Evolutionary conservation across 2,797 vertebrate species (phyloP), one percentile per base, ranked within the genome.

Genomic region (Pangasius larnaudii): DNA sequence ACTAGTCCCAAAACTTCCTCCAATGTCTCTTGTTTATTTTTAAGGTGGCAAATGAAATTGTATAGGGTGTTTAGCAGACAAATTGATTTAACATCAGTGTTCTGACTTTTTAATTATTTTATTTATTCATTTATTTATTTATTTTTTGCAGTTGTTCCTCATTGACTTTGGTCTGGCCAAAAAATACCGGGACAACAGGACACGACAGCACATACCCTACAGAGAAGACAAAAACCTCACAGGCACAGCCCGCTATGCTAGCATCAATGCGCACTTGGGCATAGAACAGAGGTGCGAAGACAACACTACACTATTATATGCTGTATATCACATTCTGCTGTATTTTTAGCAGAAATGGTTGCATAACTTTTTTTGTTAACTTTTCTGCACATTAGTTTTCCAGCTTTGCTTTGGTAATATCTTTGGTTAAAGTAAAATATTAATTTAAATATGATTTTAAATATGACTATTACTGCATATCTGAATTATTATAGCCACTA

Each of bases 161-260:
- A 99, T 99, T 95, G 99, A 99, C 95, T 99, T 99, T 96, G 99
- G 99, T 96, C 97, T 99, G 98, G 99, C 99, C 92, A 99, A 99
- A 97, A 99, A 99, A 95, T 99, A 99, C 95, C 95, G 99, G 95
- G 99, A 99, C 96, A 99, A 99, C 97, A 97, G 98, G 95, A 99
- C 98, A 95, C 97, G 98, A 93, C 99, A 99, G 95, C 99, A 99
- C 95, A 99, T 99, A 97, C 98, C 99, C 27, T 99, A 99, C 96
- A 98, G 99, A 99, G 99, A 99, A 99, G 99, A 99, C 96, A 99
- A 99, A 96, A 99, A 99, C 91, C 97, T 99, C 92, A 99, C 99
- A 89, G 99, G 99, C 95, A 99, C 99, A 86, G 99, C 99, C 89
- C 98, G 99, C 79, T 99, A 99, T n/a, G 99, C 99, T 94, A 99